These are phyloP conservation scores for Nyctibius bracteatus DNA, from an alignment of 2,113 vertebrate genomes.

Conservation along the genomic window DNA sequence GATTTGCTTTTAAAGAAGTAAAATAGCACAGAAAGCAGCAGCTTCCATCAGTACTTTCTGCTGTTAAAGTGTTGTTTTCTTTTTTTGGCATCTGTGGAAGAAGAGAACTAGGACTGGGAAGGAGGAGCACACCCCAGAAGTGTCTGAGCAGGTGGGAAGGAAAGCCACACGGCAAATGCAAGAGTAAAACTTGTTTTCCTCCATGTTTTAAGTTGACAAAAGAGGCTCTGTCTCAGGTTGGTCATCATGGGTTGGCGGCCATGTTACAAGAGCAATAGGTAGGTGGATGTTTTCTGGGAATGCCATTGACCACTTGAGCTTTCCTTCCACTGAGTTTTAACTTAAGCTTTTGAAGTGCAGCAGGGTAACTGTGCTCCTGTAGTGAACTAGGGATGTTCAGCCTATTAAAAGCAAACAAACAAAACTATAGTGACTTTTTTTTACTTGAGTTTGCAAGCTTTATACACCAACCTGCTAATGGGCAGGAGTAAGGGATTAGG, in stretches of 20 bases:
- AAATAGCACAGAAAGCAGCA: not conserved
- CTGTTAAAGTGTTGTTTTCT: conserved; percentile 6
- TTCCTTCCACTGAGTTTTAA: not conserved
- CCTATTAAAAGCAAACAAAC: not conserved
- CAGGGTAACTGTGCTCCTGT: not conserved
- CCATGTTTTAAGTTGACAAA: not conserved
- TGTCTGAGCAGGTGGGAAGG: not conserved
- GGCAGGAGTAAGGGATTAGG: not conserved
- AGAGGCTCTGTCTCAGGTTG: not conserved
- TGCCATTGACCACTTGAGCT: not conserved
- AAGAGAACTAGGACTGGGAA: not conserved
- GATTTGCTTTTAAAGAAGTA: not conserved
- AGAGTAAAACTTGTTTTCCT: not conserved
- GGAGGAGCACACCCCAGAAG: not conserved
- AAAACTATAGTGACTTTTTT: not conserved
- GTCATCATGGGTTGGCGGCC: not conserved
- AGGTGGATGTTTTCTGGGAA: not conserved
- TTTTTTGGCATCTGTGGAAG: not conserved
- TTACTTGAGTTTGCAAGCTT: not conserved
- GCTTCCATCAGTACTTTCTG: not conserved
- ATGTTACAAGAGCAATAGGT: not conserved
- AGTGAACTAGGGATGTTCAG: not conserved
- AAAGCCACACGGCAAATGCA: not conserved
- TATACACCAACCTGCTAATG: not conserved
- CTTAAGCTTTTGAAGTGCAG: not conserved